Evolutionary conservation across 2,888 invertebrate genomes (phyloP).

Genomic region (Isotomurus palustris): DNA sequence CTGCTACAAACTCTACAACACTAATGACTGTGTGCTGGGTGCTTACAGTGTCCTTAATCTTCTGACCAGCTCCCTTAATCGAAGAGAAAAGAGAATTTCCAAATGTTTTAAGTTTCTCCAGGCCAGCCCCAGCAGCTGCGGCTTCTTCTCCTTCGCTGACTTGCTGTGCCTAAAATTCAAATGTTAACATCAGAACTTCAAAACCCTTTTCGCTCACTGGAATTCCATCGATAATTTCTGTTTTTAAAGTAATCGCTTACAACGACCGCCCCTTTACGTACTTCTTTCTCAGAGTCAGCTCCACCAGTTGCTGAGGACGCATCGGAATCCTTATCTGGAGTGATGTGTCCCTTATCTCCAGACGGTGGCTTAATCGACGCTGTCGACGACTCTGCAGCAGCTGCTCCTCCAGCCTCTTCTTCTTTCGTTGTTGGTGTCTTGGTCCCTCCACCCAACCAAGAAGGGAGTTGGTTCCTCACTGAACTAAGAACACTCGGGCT

Average conservation of each 20-base stretch:
- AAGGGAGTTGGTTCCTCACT: conserved; percentile 40
- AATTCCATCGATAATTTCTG: too few relatives aligned
- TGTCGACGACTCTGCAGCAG: conserved; percentile 24
- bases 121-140: conserved; percentile 33
- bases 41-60: conserved; percentile 72
- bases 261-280: conserved; percentile 21
- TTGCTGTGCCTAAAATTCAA: background rate
- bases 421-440: conserved; percentile 15
- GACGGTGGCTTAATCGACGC: conserved; percentile 26
- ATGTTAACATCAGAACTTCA: background rate
- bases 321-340: conserved; percentile 40
- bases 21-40: too few relatives aligned
- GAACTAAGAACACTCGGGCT: conserved; percentile 36
- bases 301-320: conserved; percentile 77
- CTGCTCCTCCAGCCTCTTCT: conserved; percentile 16
- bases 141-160: conserved; percentile 29
- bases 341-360: conserved; percentile 26
- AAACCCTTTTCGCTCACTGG: too few relatives aligned
- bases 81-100: conserved; percentile 91
- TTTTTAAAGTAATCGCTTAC: background rate
- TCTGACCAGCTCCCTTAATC: conserved; percentile 91
- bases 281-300: conserved; percentile 76
- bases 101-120: conserved; percentile 67
- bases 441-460: conserved; percentile 40
- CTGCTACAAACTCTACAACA: too few relatives aligned